Conservation (phyloP, 2,888 invertebrate species). For the Brachyopa scutellaris region DNA sequence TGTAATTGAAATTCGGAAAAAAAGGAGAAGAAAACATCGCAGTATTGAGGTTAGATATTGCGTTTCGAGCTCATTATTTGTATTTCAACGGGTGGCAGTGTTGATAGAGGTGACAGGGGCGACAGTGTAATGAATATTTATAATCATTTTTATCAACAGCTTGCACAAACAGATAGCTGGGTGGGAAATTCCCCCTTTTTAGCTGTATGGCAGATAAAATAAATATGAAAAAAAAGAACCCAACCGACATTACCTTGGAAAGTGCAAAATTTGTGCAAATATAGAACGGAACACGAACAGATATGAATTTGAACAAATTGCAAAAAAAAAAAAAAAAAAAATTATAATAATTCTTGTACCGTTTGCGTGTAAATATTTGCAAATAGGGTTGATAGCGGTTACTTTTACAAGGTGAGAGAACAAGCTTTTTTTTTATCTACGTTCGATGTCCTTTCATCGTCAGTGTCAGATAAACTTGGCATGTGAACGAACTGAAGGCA, state of each 20-base stretch:
- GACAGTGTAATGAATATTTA: slow-evolving; percentile 37
- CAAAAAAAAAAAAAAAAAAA: background rate
- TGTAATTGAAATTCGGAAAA: slow-evolving; percentile 13
- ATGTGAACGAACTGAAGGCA: no score
- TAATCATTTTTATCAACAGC: slow-evolving; percentile 23
- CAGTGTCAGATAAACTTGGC: no score
- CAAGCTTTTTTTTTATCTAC: no score
- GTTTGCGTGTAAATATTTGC: slow-evolving; percentile 8
- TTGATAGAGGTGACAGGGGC: background rate
- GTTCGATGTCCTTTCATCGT: no score
- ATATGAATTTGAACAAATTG: slow-evolving; percentile 11
- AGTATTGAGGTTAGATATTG: slow-evolving; percentile 37
- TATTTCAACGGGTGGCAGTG: background rate
- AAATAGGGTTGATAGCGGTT: background rate
- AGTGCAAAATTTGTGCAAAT: slow-evolving; percentile 32
- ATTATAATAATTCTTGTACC: background rate
- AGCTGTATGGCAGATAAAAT: background rate
- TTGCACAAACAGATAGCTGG: slow-evolving; percentile 31
- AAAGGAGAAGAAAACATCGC: slow-evolving; percentile 9
- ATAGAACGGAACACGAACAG: background rate
- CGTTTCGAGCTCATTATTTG: slow-evolving; percentile 42
- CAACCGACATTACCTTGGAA: background rate
- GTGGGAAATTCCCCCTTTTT: background rate
- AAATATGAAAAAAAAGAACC: background rate
- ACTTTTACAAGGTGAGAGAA: no score